phyloP scores from a whole-genome alignment of 2,797 vertebrate species.

The Sebastes matsubarae region DNA sequence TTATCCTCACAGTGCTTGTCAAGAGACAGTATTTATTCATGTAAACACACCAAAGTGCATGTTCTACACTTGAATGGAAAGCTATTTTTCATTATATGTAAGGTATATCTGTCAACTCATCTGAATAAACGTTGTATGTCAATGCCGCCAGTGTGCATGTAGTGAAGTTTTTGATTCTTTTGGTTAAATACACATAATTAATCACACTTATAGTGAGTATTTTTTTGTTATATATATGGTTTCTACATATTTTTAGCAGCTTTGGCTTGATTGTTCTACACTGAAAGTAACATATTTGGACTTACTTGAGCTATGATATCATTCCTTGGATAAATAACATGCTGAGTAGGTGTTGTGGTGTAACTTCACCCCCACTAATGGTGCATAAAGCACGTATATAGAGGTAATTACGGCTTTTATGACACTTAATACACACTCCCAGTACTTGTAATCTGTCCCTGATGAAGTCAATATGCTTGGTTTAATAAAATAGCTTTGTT shows the following conservation, averaged over 20 bases:
- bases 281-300: neutral
- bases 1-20: conserved; percentile 20
- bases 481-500: no score
- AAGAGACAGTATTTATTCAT: conserved; percentile 35
- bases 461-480: no score
- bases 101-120: neutral
- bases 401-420: neutral
- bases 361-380: neutral
- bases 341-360: neutral
- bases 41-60: conserved; percentile 51
- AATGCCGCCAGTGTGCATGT: neutral
- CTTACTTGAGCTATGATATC: rapidly evolving
- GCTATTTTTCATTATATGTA: conserved; percentile 19
- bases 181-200: neutral
- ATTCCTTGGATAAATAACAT: neutral
- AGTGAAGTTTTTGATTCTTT: neutral
- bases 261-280: neutral
- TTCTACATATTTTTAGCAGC: neutral
- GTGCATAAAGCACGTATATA: neutral
- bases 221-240: neutral
- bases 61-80: conserved; percentile 25
- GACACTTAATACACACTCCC: no score
- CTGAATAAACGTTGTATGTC: conserved; percentile 57
- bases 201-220: neutral
- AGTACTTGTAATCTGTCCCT: no score